A percentile compares a stretch with the other conserved stretches of the same genome.
Conservation (phyloP, 2,113 vertebrate genomes). For the Atherinomorus stipes region DNA sequence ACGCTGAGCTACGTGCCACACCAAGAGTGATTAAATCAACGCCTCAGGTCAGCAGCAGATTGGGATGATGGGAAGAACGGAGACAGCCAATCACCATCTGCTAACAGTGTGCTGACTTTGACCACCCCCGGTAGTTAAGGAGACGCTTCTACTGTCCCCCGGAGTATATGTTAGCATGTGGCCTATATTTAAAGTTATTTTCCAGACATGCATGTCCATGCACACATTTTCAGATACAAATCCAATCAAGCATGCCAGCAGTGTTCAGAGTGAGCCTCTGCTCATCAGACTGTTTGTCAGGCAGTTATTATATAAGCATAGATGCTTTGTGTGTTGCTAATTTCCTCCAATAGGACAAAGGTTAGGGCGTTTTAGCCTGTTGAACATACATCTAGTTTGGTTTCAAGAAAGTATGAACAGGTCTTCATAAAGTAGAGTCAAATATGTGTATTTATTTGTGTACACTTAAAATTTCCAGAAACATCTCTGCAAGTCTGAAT, state of each 20-base stretch:
- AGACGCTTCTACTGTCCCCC: conserved; percentile 54
- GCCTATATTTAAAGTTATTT: conserved; percentile 49
- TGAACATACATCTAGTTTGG: too few species aligned
- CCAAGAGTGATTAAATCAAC: conserved; percentile 76
- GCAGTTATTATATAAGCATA: conserved; percentile 6
- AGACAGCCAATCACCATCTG: conserved; percentile 69
- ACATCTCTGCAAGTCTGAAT: too few species aligned
- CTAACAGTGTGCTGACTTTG: conserved; percentile 65
- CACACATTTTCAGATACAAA: conserved; percentile 31
- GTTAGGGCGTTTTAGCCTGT: background rate
- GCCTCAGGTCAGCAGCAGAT: conserved; percentile 66
- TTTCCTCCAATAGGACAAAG: background rate
- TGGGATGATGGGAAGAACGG: conserved; percentile 49
- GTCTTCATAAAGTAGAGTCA: too few species aligned
- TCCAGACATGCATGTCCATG: conserved; percentile 7
- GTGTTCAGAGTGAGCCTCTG: background rate
- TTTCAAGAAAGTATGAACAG: too few species aligned
- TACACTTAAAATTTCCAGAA: too few species aligned
- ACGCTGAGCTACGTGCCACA: conserved; percentile 24
- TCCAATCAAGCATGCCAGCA: conserved; percentile 8
- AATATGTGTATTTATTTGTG: too few species aligned
- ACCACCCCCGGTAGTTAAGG: conserved; percentile 59
- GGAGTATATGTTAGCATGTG: conserved; percentile 40
- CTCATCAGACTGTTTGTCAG: conserved; percentile 42
- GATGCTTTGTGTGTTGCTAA: background rate